phyloP scores from a whole-genome alignment of 2,113 vertebrate species.

The Chascanopsetta lugubris region DNA sequence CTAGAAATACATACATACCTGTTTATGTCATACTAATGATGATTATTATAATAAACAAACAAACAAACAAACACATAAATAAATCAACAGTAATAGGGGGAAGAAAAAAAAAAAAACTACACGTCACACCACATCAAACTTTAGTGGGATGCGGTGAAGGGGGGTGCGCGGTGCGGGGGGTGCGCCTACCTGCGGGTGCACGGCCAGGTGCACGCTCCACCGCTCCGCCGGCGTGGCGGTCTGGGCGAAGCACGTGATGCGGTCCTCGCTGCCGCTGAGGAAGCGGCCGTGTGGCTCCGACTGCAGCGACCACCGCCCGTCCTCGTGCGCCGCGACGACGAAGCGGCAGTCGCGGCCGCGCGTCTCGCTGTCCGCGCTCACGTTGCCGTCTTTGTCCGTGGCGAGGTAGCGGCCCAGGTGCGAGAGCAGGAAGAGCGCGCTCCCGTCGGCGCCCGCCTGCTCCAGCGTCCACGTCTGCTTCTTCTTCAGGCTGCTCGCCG shows the following conservation, averaged over 20 bases:
- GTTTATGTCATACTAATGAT: too few relatives aligned
- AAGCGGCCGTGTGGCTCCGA: slow-evolving; percentile 92
- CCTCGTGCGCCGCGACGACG: slow-evolving; percentile 88
- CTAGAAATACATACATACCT: too few relatives aligned
- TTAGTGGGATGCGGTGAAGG: too few relatives aligned
- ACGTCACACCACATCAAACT: too few relatives aligned
- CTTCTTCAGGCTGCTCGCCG: slow-evolving; percentile 94
- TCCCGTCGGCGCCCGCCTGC: slow-evolving; percentile 86
- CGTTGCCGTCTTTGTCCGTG: slow-evolving; percentile 92
- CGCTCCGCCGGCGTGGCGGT: slow-evolving; percentile 85
- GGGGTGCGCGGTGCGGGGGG: too few relatives aligned
- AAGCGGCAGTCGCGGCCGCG: slow-evolving; percentile 90
- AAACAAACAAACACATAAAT: too few relatives aligned
- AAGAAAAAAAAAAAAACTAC: too few relatives aligned
- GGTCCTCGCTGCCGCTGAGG: slow-evolving; percentile 93
- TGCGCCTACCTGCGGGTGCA: slow-evolving; percentile 96
- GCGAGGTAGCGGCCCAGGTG: slow-evolving; percentile 98
- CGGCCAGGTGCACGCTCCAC: slow-evolving; percentile 95
- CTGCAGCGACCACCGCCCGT: slow-evolving; percentile 95
- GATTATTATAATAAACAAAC: too few relatives aligned
- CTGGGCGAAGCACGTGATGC: slow-evolving; percentile 92
- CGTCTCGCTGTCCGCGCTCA: slow-evolving; percentile 89
- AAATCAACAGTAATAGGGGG: too few relatives aligned
- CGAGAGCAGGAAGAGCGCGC: slow-evolving; percentile 88
- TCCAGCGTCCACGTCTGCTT: slow-evolving; percentile 99